Conservation (phyloP, 2,113 vertebrate genomes). For the Caranx ignobilis region DNA sequence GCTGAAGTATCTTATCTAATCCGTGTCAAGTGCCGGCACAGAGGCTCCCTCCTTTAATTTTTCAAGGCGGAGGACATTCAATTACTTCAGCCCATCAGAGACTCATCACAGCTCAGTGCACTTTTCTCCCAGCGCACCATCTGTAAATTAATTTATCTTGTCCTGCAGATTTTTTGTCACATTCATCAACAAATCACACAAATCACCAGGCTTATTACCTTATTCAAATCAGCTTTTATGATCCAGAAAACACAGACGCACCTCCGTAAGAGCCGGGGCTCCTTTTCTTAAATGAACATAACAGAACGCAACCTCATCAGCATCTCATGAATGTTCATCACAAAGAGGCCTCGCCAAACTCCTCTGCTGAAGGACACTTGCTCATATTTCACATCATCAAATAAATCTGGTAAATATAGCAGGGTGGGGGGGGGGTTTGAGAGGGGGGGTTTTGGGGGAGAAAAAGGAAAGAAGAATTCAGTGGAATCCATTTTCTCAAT, state of each 20-base stretch:
- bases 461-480: neutral
- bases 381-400: neutral
- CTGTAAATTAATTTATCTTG: constrained; percentile 4
- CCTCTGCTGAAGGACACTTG: neutral
- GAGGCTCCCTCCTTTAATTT: too few relatives aligned
- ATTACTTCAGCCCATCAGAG: neutral
- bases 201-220: neutral
- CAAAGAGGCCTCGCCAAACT: neutral
- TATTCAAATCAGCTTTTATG: constrained; percentile 17
- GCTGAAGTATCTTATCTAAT: too few relatives aligned
- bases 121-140: neutral
- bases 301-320: neutral
- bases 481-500: neutral
- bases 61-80: neutral
- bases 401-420: neutral
- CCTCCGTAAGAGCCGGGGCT: neutral
- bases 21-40: too few relatives aligned
- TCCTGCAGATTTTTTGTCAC: neutral
- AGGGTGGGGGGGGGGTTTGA: neutral
- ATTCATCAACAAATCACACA: neutral
- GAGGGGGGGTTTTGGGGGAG: neutral
- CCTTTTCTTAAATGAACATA: neutral
- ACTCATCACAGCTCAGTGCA: neutral
- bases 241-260: constrained; percentile 2
- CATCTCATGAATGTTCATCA: constrained; percentile 22